Conservation (phyloP, 2,113 vertebrate species). For the Pseudonaja textilis region DNA sequence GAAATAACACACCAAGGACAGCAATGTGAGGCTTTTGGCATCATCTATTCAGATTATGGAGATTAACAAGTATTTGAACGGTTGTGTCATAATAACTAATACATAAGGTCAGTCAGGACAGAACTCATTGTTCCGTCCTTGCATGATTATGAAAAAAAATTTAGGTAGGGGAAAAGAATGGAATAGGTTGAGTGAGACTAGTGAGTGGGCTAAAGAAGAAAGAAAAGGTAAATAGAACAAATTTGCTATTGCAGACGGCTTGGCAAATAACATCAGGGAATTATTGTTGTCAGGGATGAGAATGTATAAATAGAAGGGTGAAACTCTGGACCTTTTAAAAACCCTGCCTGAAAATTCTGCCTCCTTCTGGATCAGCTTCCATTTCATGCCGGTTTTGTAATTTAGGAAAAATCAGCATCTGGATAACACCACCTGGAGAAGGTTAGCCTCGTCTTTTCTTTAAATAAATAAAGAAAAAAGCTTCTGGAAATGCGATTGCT, state of each 20-base stretch:
- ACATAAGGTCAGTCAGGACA: slow-evolving; percentile 42
- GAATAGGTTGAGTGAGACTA: background rate
- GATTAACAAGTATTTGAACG: slow-evolving; percentile 60
- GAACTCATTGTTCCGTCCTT: slow-evolving; percentile 17
- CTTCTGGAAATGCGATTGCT: background rate
- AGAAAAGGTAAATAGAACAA: background rate
- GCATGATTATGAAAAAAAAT: background rate
- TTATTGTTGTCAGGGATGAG: background rate
- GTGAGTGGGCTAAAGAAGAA: background rate
- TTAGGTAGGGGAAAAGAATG: no score
- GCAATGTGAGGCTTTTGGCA: slow-evolving; percentile 44
- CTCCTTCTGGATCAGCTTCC: background rate
- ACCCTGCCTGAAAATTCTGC: background rate
- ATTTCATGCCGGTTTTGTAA: background rate
- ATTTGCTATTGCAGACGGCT: background rate
- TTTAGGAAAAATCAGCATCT: background rate
- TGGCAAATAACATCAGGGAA: background rate
- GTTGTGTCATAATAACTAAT: slow-evolving; percentile 43
- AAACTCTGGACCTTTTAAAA: no score
- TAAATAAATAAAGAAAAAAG: background rate
- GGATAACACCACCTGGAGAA: background rate
- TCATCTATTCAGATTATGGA: slow-evolving; percentile 60
- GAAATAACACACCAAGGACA: slow-evolving; percentile 44
- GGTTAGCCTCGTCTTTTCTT: background rate
- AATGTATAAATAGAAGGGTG: background rate